Percentiles rank a stretch among this genome's conserved stretches.
Conservation (phyloP, 2,888 invertebrate species). For the Drosophila prostipennis region DNA sequence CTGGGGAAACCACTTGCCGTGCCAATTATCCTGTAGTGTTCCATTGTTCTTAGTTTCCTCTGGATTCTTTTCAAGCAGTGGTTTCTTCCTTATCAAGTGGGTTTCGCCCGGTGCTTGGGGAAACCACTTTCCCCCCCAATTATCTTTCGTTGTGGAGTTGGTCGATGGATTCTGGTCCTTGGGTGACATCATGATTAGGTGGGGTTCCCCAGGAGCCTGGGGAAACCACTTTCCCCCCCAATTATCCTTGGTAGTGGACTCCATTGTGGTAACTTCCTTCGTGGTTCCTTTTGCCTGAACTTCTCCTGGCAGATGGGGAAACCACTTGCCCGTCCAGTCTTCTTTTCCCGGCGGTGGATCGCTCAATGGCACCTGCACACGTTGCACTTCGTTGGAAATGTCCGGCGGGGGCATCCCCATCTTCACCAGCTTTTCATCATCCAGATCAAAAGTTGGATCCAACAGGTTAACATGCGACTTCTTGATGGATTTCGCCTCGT, state of each 20-base stretch:
- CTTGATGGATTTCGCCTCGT: constrained; percentile 62
- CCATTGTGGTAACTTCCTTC: not conserved
- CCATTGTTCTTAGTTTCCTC: not conserved
- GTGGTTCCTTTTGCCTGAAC: not conserved
- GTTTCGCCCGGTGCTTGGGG: constrained; percentile 60
- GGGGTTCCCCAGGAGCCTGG: constrained; percentile 56
- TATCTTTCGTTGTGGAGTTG: constrained; percentile 8
- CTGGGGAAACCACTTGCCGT: constrained; percentile 41
- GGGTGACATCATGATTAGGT: constrained; percentile 15
- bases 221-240: constrained; percentile 77
- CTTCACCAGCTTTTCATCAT: constrained; percentile 51
- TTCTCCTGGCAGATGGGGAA: constrained; percentile 4
- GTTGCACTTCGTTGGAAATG: constrained; percentile 39
- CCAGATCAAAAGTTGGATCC: constrained; percentile 12
- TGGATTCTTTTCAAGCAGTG: not conserved
- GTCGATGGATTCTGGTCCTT: not conserved
- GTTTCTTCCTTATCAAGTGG: not conserved
- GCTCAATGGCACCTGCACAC: constrained; percentile 18
- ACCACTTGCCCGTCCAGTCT: constrained; percentile 12
- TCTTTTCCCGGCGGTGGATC: not conserved
- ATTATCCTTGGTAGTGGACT: constrained; percentile 2
- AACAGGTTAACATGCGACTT: constrained; percentile 78
- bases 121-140: constrained; percentile 71
- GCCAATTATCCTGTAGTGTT: constrained; percentile 25
- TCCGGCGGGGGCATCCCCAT: constrained; percentile 57